Percentiles rank a stretch among this genome's conserved stretches.
Evolutionary conservation across 2,113 vertebrate species (phyloP).

Genomic region (Rynchops niger): DNA sequence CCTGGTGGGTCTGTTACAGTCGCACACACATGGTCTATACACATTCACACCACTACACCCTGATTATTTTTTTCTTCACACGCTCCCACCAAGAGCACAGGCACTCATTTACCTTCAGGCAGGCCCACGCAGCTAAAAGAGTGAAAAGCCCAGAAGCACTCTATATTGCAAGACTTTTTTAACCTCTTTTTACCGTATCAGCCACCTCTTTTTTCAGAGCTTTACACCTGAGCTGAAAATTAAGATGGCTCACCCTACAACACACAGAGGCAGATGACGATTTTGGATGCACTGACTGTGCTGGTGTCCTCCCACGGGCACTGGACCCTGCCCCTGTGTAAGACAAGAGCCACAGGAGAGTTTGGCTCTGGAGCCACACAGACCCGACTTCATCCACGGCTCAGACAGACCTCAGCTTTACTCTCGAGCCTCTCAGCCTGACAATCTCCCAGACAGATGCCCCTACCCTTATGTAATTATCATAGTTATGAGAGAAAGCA

Average conservation of each 20-base stretch:
- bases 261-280: neutral
- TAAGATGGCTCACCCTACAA: neutral
- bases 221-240: neutral
- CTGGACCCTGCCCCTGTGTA: neutral
- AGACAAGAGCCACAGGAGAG: neutral
- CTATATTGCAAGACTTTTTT: neutral
- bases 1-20: neutral
- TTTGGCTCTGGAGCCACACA: neutral
- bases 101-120: neutral
- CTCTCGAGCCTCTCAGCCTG: neutral
- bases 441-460: neutral
- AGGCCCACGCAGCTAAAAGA: neutral
- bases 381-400: rapidly evolving
- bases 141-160: neutral
- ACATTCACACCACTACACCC: neutral
- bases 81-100: neutral
- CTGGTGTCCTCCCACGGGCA: rapidly evolving
- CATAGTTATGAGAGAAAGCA: neutral
- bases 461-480: neutral
- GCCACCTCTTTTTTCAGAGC: neutral
- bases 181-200: neutral
- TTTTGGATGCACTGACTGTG: neutral
- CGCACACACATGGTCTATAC: neutral
- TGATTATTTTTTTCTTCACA: neutral
- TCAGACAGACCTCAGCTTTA: neutral